Conservation (phyloP, 92 coral and sea anemone genomes). For the Epizoanthus ramosus region DNA sequence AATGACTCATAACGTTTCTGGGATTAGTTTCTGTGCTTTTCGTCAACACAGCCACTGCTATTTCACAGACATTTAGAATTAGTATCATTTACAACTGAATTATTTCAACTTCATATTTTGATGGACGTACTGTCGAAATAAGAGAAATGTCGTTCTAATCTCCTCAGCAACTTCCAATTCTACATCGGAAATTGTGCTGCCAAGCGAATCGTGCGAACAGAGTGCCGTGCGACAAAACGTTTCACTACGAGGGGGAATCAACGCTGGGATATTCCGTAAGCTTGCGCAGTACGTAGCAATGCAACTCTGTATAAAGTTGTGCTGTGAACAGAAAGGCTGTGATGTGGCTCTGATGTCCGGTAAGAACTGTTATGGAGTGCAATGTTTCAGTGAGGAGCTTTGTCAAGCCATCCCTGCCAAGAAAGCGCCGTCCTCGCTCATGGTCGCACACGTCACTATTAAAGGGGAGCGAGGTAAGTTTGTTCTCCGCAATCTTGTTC, state of each 20-base stretch:
- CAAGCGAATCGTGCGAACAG: constrained; percentile 92
- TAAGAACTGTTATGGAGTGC: constrained; percentile 96
- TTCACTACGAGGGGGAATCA: constrained; percentile 92
- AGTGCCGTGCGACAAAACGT: constrained; percentile 92
- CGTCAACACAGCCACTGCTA: neutral
- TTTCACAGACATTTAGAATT: neutral
- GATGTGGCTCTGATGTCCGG: constrained; percentile 97
- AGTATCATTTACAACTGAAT: too few species aligned
- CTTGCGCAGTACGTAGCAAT: constrained; percentile 98
- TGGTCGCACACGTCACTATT: constrained; percentile 95
- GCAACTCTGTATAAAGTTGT: constrained; percentile 94
- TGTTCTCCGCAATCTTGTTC: neutral
- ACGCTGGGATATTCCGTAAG: constrained; percentile 94
- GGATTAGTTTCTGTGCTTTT: neutral
- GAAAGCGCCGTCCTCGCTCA: constrained; percentile 96
- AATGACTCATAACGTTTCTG: neutral
- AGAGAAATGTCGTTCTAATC: too few species aligned
- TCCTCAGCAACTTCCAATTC: constrained; percentile 48
- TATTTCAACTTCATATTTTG: too few species aligned
- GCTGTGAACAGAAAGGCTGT: constrained; percentile 97
- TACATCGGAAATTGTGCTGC: constrained; percentile 60
- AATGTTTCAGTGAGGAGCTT: constrained; percentile 91
- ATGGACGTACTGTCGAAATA: too few species aligned
- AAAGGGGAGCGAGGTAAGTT: constrained; percentile 87
- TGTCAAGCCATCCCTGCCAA: constrained; percentile 91